Base-by-base conservation (phyloP, 2,888 invertebrate species). In the Drosophila recens region DNA sequence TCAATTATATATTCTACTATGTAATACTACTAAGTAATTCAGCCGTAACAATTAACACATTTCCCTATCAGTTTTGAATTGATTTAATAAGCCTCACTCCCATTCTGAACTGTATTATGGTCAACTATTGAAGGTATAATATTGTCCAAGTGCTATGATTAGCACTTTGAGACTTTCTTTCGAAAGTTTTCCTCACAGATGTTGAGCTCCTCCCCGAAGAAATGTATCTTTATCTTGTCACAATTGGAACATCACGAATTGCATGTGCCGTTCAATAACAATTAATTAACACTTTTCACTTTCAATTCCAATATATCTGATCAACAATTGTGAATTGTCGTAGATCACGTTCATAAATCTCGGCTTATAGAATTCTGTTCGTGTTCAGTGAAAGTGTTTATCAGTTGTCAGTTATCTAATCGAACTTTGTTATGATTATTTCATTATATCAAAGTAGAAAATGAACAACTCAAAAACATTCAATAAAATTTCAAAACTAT, bases 251-350 rank as follows among this genome's bases (percentile, higher is more conserved):
- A 85, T 84, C 91, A 90, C 91, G 91, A 85, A 74, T 40, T 65
- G 38, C 49, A 65, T 20, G 30, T 52, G 57, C 51, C 52, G 36
- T 57, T 62, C 72, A 64, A 76, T 72, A 71, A 67, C 71, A 66
- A 72, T 66, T 73, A 74, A 87, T 91, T 90, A 79, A 82, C 90
- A 91, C 90, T 89, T 90, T 90, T 91, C 91, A 90, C 90, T 91
- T 90, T 90, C 85, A 78, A 83, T 88, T 75, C 23, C 34, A 33
- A 30, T 65, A 46, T 40, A 58, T 53, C 62, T 8, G 27, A 27
- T 8, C 42, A 53, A 46, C 66, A 65, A 75, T 56, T 56, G 57
- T 63, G 61, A 62, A 74, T 80, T 74, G 70, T 75, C 75, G 80
- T 77, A 79, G 75, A 80, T 82, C 77, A 72, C 71, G 67, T 69